These are phyloP conservation scores for Synergus itoensis DNA, from an alignment of 2,888 invertebrate genomes.

Conservation along the genomic window DNA sequence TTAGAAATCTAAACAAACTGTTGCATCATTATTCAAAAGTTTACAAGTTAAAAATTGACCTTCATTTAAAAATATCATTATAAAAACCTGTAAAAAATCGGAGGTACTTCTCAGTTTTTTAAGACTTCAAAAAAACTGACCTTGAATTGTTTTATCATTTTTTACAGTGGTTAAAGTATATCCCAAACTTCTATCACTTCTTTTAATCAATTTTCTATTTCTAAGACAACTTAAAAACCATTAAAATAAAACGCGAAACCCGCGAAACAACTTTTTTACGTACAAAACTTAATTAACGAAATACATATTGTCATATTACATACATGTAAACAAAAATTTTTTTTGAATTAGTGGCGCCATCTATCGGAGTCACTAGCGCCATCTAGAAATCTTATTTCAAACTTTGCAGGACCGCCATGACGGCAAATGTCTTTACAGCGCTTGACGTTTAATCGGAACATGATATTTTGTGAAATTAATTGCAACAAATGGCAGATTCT, in stretches of 20 bases:
- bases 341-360: neutral
- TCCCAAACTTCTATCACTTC: neutral
- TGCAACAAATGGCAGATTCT: constrained; percentile 88
- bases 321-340: too few relatives aligned
- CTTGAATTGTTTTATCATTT: neutral
- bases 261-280: too few relatives aligned
- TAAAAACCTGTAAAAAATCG: too few relatives aligned
- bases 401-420: constrained; percentile 71
- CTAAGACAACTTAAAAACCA: neutral
- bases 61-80: too few relatives aligned
- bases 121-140: neutral
- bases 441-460: constrained; percentile 77
- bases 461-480: constrained; percentile 76
- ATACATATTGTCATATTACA: too few relatives aligned
- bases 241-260: neutral
- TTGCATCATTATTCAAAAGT: too few relatives aligned
- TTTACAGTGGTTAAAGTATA: neutral
- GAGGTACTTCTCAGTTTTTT: too few relatives aligned
- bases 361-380: neutral
- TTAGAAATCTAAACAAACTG: too few relatives aligned
- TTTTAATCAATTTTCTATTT: neutral
- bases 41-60: too few relatives aligned
- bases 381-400: neutral
- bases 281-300: too few relatives aligned
- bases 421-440: constrained; percentile 74